These are phyloP conservation scores for Esox niger DNA, from an alignment of 2,113 vertebrate species.

Conservation along the genomic window DNA sequence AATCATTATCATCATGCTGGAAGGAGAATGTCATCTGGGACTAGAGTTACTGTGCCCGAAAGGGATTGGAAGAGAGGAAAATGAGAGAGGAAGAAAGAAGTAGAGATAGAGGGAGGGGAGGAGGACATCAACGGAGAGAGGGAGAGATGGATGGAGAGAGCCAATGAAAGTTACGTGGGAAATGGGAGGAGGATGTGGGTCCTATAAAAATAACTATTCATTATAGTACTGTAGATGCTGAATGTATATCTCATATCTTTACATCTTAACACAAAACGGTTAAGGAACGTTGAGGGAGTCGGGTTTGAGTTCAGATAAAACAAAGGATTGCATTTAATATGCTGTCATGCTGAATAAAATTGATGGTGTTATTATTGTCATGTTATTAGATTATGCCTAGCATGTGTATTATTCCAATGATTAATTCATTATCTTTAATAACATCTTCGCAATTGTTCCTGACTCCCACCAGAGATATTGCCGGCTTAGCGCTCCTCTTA, in stretches of 20 bases:
- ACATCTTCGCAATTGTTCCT: too few species aligned
- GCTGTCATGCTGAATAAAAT: too few species aligned
- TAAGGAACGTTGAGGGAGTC: too few species aligned
- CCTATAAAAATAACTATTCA: background rate
- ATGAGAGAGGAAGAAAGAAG: background rate
- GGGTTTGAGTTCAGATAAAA: too few species aligned
- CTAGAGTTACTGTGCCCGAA: background rate
- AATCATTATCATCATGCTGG: slow-evolving; percentile 52
- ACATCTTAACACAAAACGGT: background rate
- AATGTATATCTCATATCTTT: background rate
- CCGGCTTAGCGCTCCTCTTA: too few species aligned
- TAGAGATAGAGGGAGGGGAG: slow-evolving; percentile 4
- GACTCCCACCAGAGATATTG: too few species aligned
- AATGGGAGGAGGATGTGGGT: background rate
- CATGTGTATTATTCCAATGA: too few species aligned
- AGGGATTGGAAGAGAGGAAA: background rate
- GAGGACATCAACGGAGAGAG: too few species aligned
- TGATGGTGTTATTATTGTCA: too few species aligned
- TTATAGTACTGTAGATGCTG: background rate
- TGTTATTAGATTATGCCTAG: too few species aligned
- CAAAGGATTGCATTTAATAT: too few species aligned
- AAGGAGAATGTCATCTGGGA: slow-evolving; percentile 22
- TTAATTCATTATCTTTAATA: too few species aligned
- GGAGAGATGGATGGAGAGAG: background rate
- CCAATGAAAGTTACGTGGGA: background rate